Evolutionary conservation across 2,888 invertebrate species (phyloP), one percentile per base, ranked within the genome.

Genomic region (Bimastos eiseni): DNA sequence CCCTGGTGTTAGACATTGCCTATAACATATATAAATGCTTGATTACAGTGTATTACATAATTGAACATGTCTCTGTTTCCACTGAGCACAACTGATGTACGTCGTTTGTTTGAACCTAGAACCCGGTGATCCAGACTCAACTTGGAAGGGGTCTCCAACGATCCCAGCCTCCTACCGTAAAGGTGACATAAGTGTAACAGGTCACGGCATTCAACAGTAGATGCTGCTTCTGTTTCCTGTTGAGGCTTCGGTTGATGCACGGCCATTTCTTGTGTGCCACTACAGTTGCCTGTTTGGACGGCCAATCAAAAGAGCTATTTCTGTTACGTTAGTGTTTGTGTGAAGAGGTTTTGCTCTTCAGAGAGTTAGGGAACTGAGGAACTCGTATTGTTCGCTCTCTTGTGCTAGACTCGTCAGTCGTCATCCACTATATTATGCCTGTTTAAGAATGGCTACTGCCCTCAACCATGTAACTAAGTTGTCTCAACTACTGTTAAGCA

Each of bases 111-210:
- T 70, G 30, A 70, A n/a, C 88, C 24, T 88, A 88, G 88, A 36
- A 36, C 36, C 37, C 88, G 38, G 37, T 38, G 24, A 36, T 15
- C 88, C 88, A 88, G 33, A 88, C 15, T 21, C 0, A 8, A 1
- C 30, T 30, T 33, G 15, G 37, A 88, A 88, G 88, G 88, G 93
- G 90, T 93, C 94, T 89, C 21, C 86, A 17, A 93, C 94, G 33
- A 94, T 94, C 91, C 91, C 91, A 49, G 92, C 93, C 13, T 4
- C 34, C 36, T 94, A 94, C 91, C 93, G 93, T 90, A 93, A 93
- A 93, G 94, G 94, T 90, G 93, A 94, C 93, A 94, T 94, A 30
- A 92, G 94, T 90, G 93, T 94, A 0, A 93, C 93, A 83, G 94
- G 94, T 21, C 92, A 70, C n/a, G 83, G 91, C 88, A 33, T 91